Evolutionary conservation across 1,140 invertebrate genomes (phyloP).

Genomic region (Pogonus chalceus): DNA sequence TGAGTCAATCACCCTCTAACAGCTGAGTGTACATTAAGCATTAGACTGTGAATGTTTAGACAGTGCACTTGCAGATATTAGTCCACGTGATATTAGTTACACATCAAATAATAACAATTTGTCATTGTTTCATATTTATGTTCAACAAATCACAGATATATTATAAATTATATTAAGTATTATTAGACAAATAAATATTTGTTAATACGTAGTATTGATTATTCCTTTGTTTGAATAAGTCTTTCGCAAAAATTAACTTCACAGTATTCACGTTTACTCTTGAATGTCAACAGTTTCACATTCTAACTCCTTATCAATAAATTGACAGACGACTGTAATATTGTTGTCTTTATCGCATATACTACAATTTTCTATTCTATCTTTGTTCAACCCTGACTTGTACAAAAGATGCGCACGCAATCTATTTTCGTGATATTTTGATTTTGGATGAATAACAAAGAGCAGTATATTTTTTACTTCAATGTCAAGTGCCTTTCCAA

Average conservation of each 20-base stretch:
- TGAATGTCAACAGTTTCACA: not conserved
- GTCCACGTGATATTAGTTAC: no score
- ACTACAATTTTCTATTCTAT: not conserved
- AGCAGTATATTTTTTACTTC: not conserved
- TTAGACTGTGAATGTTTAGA: conserved; percentile 1
- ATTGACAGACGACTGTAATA: not conserved
- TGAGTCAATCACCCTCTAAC: conserved; percentile 10
- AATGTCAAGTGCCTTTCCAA: not conserved
- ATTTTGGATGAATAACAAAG: conserved; percentile 1
- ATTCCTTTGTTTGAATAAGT: no score
- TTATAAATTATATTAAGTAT: no score
- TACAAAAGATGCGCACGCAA: conserved; percentile 2
- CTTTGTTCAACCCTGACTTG: not conserved
- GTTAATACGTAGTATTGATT: no score
- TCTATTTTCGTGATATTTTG: conserved; percentile 6
- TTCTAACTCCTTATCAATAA: conserved; percentile 3
- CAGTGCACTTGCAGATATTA: not conserved
- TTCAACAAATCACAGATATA: no score
- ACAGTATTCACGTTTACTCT: not conserved
- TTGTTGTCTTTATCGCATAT: not conserved
- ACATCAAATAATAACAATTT: no score
- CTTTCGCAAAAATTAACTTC: not conserved
- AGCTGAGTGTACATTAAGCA: conserved; percentile 1
- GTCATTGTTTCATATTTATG: no score
- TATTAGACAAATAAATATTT: no score